Percentiles rank a stretch among this genome's conserved stretches.
Conservation (phyloP, 2,888 invertebrate genomes). For the Cephus spinipes region DNA sequence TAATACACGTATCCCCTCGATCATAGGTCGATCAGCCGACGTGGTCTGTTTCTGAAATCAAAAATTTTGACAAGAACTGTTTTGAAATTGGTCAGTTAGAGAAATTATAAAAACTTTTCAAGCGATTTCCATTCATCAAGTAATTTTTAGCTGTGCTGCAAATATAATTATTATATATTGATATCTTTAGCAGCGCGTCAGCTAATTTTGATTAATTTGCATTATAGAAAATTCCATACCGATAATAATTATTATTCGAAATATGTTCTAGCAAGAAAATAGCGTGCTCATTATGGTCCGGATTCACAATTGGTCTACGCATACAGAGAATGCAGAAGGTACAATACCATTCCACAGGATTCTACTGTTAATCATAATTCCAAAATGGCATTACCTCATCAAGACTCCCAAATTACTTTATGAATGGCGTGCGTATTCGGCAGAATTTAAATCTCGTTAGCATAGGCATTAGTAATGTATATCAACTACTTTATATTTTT, state of each 20-base stretch:
- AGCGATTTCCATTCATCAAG: conserved; percentile 14
- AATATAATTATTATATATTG: background rate
- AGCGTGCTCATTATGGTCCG: background rate
- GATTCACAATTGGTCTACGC: background rate
- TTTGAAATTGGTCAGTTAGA: conserved; percentile 11
- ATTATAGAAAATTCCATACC: background rate
- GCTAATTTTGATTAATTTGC: background rate
- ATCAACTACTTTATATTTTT: background rate
- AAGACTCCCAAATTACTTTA: conserved; percentile 66
- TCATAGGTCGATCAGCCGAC: conserved; percentile 45
- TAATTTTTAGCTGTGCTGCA: background rate
- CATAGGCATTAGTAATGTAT: conserved; percentile 26
- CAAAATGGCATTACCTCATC: conserved; percentile 53
- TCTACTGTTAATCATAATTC: background rate
- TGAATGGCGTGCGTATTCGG: conserved; percentile 54
- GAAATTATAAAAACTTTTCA: background rate
- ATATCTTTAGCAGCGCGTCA: background rate
- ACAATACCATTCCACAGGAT: background rate
- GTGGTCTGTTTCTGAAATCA: conserved; percentile 61
- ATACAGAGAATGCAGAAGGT: background rate
- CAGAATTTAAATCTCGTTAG: conserved; percentile 67
- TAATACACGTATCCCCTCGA: background rate
- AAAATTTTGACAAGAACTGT: conserved; percentile 33
- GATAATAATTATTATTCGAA: too few species aligned
- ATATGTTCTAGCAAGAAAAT: background rate